Evolutionary conservation across 2,888 invertebrate genomes (phyloP), one percentile per base, ranked within the genome.

Genomic region (Cephus runcator): DNA sequence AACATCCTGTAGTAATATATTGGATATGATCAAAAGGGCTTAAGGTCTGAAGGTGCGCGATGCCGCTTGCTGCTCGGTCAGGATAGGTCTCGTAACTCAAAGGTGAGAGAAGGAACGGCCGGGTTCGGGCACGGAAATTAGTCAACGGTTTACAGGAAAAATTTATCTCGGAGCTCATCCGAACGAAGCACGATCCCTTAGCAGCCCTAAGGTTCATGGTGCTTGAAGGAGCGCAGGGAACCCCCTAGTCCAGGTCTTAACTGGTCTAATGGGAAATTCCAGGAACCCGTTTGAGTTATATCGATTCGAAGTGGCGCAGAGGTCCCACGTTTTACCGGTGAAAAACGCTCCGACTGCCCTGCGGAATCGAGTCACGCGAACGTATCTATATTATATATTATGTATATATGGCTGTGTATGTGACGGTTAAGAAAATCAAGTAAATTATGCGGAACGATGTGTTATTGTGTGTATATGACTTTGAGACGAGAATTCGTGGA

Each of bases 241-340:
- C 31, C 71, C 34, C 34, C 15, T 34, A 12, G 71, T 33, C 31
- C 71, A 34, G 71, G 71, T 33, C 71, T 71, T 71, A 71, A 71
- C 71, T 71, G 71, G 34, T 34, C 71, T 71, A 71, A 71, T 71
- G 71, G 71, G 71, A 71, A 71, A 71, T 71, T 71, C 71, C 56
- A 71, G 33, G 33, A 31, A 33, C 71, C 34, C 71, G 31, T 34
- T 71, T 71, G 71, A 71, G 71, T 71, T 71, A 71, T 71, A 71
- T 71, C 71, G 71, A 71, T 71, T 71, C 9, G 71, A 23, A 71
- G 31, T 71, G 33, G 71, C 71, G 71, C 33, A 9, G 56, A 56
- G 56, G 56, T 56, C 56, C 56, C 23, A 56, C 56, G 56, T 56
- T 56, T 56, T 56, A 56, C 56, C 56, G 56, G 56, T 56, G 56